phyloP scores from a whole-genome alignment of 1,140 invertebrate genomes.

The Apis dorsata region DNA sequence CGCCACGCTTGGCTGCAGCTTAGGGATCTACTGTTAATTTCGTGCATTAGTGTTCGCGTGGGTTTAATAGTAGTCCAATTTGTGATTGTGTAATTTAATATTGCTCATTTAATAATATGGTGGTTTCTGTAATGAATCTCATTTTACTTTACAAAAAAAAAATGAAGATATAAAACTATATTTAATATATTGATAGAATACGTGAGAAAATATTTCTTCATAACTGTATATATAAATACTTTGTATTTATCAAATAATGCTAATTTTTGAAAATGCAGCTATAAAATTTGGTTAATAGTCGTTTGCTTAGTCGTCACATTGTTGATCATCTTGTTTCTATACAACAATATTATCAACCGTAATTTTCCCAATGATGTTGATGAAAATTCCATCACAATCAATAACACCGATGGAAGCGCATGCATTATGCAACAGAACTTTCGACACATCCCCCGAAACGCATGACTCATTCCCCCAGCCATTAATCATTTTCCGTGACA shows the following conservation, averaged over 20 bases:
- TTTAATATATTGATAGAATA: too few species aligned
- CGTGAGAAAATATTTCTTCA: too few species aligned
- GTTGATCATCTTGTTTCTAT: neutral
- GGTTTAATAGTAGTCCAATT: neutral
- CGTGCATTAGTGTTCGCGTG: neutral
- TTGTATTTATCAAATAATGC: too few species aligned
- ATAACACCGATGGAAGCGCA: neutral
- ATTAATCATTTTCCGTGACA: constrained; percentile 50
- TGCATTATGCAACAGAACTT: constrained; percentile 28
- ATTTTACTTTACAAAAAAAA: neutral
- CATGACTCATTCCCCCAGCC: neutral
- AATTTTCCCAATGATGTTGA: neutral
- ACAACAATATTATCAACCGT: neutral
- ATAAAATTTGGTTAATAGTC: too few species aligned
- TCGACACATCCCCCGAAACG: constrained; percentile 12
- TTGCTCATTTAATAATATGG: neutral
- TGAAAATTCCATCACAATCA: constrained; percentile 8
- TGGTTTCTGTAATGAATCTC: too few species aligned
- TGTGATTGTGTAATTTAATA: neutral
- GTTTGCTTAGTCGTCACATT: too few species aligned
- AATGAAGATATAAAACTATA: too few species aligned
- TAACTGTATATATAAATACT: too few species aligned
- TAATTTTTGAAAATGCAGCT: neutral
- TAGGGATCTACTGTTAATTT: constrained; percentile 27
- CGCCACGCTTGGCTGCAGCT: constrained; percentile 5